Evolutionary conservation across 1,140 invertebrate genomes (phyloP), one percentile per base, ranked within the genome.

Genomic region (Mycetomoellerius zeteki): DNA sequence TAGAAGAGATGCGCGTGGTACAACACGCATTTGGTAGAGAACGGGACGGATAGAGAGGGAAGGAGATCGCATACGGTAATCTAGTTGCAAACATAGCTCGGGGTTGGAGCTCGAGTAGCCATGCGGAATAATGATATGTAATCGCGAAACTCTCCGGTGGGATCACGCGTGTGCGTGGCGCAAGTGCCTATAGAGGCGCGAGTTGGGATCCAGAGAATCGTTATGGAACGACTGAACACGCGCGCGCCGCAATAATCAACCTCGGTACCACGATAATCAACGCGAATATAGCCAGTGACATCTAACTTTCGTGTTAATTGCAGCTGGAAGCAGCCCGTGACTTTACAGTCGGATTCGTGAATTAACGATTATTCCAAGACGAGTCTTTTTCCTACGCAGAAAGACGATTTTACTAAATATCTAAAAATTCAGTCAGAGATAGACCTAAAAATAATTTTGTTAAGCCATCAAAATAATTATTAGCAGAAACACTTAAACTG

Each of bases 61-160:
- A 24, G 73, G 43, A 24, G 54, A 64, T 89, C 78, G 64, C 81
- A 73, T 81, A 92, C 84, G 72, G 89, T 94, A 93, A 94, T 94
- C 91, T 91, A 91, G 93, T 92, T 92, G 93, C 91, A 86, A 93
- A 92, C 92, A 88, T 58, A 86, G 86, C 86, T 88, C 64, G 87
- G 89, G 92, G 93, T 92, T 92, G 91, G 88, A 92, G 92, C 76
- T 88, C 87, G 92, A 87, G 90, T 93, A 93, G 92, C 92, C 94
- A 94, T 92, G 93, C 92, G 92, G 93, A 94, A 94, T 94, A 94
- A 94, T 94, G 92, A 94, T 94, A 94, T 93, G 94, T 94, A 93
- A 93, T 94, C 93, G 93, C 87, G 87, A 93, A 91, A 91, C 92
- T 93, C 92, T 93, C 89, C 88, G 89, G 90, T 82, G 78, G 88